Evolutionary conservation across 2,113 vertebrate species (phyloP).

Genomic region (Sapayoa aenigma): DNA sequence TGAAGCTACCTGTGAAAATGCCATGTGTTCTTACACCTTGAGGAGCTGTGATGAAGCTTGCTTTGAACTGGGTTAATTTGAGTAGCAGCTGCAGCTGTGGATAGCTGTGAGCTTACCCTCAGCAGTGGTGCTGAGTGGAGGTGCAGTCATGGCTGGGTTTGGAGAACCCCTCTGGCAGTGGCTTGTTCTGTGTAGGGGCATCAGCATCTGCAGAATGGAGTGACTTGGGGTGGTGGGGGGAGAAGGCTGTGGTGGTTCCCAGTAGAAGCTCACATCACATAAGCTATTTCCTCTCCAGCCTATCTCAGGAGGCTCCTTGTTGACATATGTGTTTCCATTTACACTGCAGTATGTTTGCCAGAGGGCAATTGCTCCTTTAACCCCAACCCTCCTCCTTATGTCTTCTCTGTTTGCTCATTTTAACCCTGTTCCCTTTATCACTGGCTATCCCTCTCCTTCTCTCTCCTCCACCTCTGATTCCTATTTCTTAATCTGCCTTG

Average conservation of each 20-base stretch:
- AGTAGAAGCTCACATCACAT: neutral
- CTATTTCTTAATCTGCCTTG: neutral
- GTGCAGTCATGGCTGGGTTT: neutral
- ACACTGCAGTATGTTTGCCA: slow-evolving; percentile 54
- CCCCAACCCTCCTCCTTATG: slow-evolving; percentile 14
- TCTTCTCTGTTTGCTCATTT: slow-evolving; percentile 55
- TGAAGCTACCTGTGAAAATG: neutral
- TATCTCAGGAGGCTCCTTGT: slow-evolving; percentile 38
- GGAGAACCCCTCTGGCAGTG: neutral
- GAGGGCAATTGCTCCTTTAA: slow-evolving; percentile 61
- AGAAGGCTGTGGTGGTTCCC: neutral
- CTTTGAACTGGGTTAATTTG: rapidly evolving
- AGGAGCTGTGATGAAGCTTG: neutral
- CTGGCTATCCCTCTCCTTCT: neutral
- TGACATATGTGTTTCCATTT: slow-evolving; percentile 63
- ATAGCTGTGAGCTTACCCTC: neutral
- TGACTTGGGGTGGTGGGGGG: rapidly evolving
- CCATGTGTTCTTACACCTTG: neutral
- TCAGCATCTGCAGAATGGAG: neutral
- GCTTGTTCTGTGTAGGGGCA: neutral
- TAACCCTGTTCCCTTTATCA: slow-evolving; percentile 42
- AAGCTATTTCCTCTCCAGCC: slow-evolving; percentile 28
- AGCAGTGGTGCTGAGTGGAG: neutral
- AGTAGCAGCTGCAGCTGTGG: neutral
- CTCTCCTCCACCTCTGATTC: neutral